These are phyloP conservation scores for Mus caroli DNA, from an alignment of 2,797 vertebrate genomes.

Conservation along the genomic window DNA sequence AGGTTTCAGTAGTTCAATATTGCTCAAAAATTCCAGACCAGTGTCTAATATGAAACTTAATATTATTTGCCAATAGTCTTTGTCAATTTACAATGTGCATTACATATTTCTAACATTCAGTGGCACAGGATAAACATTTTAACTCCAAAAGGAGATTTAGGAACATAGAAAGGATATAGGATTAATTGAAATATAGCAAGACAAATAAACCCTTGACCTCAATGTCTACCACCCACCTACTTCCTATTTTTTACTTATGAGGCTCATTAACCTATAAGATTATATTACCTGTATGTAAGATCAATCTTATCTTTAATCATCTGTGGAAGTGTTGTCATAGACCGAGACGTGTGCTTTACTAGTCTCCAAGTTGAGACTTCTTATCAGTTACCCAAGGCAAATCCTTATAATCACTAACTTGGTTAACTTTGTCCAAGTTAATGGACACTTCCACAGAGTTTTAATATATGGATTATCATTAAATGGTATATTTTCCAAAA, in stretches of 20 bases:
- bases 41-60: neutral
- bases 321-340: neutral
- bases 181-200: neutral
- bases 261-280: neutral
- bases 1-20: neutral
- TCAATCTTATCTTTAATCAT: neutral
- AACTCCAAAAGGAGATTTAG: neutral
- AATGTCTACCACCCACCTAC: neutral
- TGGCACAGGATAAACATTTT: neutral
- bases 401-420: neutral
- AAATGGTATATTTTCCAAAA: neutral
- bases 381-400: neutral
- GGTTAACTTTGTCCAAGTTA: neutral
- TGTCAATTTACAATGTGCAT: neutral
- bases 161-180: neutral
- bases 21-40: neutral
- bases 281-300: neutral
- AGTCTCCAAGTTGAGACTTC: neutral
- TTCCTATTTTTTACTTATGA: neutral
- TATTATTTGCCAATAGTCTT: neutral
- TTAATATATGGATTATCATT: conserved; percentile 11
- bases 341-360: neutral
- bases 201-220: neutral
- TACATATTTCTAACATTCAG: neutral
- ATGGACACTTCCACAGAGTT: neutral